Conservation (phyloP, 2,797 vertebrate species). For the Typhlichthys eigenmanni region DNA sequence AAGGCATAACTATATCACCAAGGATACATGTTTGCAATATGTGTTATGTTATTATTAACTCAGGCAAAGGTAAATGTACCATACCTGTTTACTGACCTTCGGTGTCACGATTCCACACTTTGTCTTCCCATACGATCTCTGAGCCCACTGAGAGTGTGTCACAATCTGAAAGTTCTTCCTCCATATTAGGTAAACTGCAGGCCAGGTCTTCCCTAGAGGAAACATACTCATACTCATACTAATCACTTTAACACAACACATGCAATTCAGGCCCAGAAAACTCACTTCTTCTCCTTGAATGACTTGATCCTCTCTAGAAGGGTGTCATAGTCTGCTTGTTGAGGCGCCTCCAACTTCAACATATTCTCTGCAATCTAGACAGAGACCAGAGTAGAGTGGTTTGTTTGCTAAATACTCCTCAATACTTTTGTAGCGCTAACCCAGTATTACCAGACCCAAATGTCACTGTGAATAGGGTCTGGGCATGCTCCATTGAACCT, state of each 20-base stretch:
- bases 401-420: background rate
- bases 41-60: background rate
- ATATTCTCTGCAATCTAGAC: constrained; percentile 65
- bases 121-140: constrained; percentile 85
- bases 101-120: constrained; percentile 63
- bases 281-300: constrained; percentile 94
- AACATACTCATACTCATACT: background rate
- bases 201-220: constrained; percentile 86
- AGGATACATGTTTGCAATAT: background rate
- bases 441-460: too few relatives aligned
- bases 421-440: too few relatives aligned
- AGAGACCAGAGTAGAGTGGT: constrained; percentile 14
- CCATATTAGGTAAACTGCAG: constrained; percentile 86
- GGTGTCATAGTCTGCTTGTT: constrained; percentile 41
- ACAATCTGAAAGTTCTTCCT: constrained; percentile 88
- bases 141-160: constrained; percentile 87
- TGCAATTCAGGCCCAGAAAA: constrained; percentile 1
- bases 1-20: background rate
- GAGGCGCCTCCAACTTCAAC: constrained; percentile 15
- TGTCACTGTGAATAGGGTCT: too few relatives aligned
- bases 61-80: constrained; percentile 52
- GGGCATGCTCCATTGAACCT: too few relatives aligned
- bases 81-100: constrained; percentile 95
- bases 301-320: constrained; percentile 88
- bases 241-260: background rate